Base-by-base conservation (phyloP, 2,888 invertebrate genomes). In the Eretmocerus hayati region DNA sequence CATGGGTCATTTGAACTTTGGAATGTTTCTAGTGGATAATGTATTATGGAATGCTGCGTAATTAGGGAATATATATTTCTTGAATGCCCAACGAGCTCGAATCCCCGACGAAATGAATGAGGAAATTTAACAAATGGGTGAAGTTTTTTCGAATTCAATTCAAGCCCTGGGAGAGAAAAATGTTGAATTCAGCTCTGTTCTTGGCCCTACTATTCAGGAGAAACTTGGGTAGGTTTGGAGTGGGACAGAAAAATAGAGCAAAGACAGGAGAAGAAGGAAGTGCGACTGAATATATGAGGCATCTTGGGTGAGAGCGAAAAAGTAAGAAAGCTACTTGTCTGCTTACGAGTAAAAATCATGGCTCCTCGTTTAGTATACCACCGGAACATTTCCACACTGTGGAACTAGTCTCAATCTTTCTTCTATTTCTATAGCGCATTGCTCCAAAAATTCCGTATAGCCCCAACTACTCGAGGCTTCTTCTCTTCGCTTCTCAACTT, bases 281-380 rank as follows among this genome's bases (percentile, higher is more conserved):
- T 11, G 26, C 26, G 26, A 6, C 26, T 6, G 26, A 11, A 26
- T 26, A 26, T 26, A 26, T 26, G 26, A 9, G 26, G 6, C 6
- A 11, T 26, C 26, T 26, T 26, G 26, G 26, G 26, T n/a, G 19
- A 21, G 41, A 9, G 41, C 20, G 36, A 23, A 15, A n/a, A 32
- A 23, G 35, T 15, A 46, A 35, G 35, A n/a, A 22, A 46, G 41
- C 4, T 36, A 26, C 18, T 32, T 5, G 21, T 18, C 43, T 44
- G 32, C 35, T 16, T 19, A 18, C n/a, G 41, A 50, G 60, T 60
- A 60, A 63, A 60, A 68, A 67, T 67, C 65, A 68, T 63, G 65
- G 62, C 63, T 65, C 57, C 62, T 66, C 65, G 63, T 68, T 65
- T 65, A 60, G 54, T 56, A 57, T 57, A 43, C 52, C 54, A 53